Conservation (phyloP, 2,888 invertebrate species). For the Lordiphosa fenestrarum region DNA sequence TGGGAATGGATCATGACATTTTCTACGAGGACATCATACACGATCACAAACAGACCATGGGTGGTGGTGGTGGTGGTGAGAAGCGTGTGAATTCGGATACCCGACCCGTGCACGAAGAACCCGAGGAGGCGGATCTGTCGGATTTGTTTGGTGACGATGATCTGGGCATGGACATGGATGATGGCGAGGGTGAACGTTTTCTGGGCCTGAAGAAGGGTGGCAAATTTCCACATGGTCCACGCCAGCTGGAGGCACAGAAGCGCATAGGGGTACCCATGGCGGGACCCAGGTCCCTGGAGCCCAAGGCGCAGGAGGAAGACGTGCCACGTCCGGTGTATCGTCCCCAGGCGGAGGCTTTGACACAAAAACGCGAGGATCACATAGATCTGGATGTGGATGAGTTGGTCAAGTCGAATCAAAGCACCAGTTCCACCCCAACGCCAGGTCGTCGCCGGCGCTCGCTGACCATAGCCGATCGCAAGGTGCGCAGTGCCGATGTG, state of each 20-base stretch:
- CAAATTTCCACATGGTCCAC: conserved; percentile 88
- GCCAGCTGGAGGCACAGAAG: conserved; percentile 83
- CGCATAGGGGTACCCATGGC: conserved; percentile 82
- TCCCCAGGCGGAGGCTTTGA: conserved; percentile 69
- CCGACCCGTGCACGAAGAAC: conserved; percentile 80
- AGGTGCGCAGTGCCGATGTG: conserved; percentile 91
- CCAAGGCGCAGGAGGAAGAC: conserved; percentile 60
- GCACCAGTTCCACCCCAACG: conserved; percentile 11
- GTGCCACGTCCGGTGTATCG: conserved; percentile 76
- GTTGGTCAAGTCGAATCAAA: conserved; percentile 13
- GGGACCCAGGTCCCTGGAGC: conserved; percentile 81
- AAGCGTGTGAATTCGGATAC: conserved; percentile 76
- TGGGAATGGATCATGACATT: conserved; percentile 79
- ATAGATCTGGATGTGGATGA: conserved; percentile 60
- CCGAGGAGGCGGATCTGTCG: conserved; percentile 78
- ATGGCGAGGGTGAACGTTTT: conserved; percentile 74
- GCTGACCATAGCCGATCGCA: conserved; percentile 85
- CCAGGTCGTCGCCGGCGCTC: conserved; percentile 84
- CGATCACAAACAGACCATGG: conserved; percentile 81
- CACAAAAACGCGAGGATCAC: conserved; percentile 61
- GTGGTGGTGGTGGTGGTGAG: conserved; percentile 56
- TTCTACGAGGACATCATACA: conserved; percentile 85
- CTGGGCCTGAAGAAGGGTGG: conserved; percentile 82
- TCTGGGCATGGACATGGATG: conserved; percentile 58
- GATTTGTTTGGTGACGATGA: conserved; percentile 78